Base-by-base conservation (phyloP, 92 coral and sea anemone species). In the Paramuricea clavata region DNA sequence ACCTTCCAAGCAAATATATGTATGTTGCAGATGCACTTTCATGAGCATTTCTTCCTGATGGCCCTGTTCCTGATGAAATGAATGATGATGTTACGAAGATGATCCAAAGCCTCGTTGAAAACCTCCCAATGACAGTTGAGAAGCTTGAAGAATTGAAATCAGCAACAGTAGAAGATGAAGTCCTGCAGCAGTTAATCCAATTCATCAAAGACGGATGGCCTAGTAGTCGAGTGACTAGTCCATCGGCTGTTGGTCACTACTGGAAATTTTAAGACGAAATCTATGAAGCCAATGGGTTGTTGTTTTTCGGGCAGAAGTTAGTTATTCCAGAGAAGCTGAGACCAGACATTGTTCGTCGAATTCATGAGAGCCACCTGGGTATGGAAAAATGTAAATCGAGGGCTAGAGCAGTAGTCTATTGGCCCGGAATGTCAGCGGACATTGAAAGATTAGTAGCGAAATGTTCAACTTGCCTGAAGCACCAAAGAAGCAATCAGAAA, bases 291-390 rank as follows among this genome's bases (percentile, higher is more conserved):
- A 91, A 83, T 79, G 92, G 91, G 10, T 57, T 93, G 44, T 70
- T 93, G 35, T 88, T 90, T 76, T 74, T 78, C 39, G 91, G 89
- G 16, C 79, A 93, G 41, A 83, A 82, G 76, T 74, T 93, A 30
- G 79, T 93, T 9, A 88, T 90, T 52, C 95, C 91, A 27, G 68
- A 74, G 17, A 35, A 35, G 32, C 34, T 93, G 10, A 39, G 44
- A 39, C 44, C 44, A 39, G 44, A 39, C 10, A 39, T 39, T 47
- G 70, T 93, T 22, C 65, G 42, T 17, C 49, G 65, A 6, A 82
- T 93, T 42, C 91, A 90, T 26, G 87, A 90, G 62, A 86, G 92
- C 39, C 95, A 93, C 81, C 86, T 90, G 22, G 95, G 95, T 15
- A 90, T 90, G 7, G 89, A 90, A 39, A 93, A 93, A 33, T 87